Evolutionary conservation across 1,140 invertebrate genomes (phyloP).

Genomic region (Venturia canescens): DNA sequence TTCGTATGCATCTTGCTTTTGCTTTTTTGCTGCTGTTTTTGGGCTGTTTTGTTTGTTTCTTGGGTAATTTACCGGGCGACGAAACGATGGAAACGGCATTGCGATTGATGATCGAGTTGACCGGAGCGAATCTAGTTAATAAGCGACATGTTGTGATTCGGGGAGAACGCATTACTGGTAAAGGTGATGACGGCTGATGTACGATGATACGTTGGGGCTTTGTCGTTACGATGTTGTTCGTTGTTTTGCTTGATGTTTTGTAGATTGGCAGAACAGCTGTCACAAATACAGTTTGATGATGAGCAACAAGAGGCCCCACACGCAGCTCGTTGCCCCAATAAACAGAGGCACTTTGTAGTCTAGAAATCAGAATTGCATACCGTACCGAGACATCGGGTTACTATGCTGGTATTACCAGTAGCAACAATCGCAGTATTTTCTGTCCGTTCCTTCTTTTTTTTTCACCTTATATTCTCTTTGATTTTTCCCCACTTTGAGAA

Average conservation of each 20-base stretch:
- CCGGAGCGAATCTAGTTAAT: constrained; percentile 75
- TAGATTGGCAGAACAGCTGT: constrained; percentile 74
- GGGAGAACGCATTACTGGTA: constrained; percentile 75
- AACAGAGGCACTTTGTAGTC: constrained; percentile 83
- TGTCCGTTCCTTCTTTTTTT: constrained; percentile 4
- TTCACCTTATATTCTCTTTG: neutral
- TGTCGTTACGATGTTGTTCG: constrained; percentile 71
- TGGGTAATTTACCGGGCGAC: constrained; percentile 69
- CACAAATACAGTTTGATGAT: constrained; percentile 85
- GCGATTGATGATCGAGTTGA: constrained; percentile 72
- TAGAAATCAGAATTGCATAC: constrained; percentile 79
- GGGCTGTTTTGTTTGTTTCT: constrained; percentile 29
- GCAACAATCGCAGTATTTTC: constrained; percentile 49
- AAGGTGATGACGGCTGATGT: constrained; percentile 73
- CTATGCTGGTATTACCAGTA: constrained; percentile 55
- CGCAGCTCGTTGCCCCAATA: constrained; percentile 84
- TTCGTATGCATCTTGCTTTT: constrained; percentile 2
- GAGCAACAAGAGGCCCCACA: constrained; percentile 83
- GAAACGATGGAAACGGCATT: constrained; percentile 69
- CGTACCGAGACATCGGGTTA: constrained; percentile 68
- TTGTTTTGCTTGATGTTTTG: constrained; percentile 68
- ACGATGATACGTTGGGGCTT: constrained; percentile 75
- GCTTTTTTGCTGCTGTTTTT: neutral
- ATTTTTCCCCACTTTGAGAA: neutral
- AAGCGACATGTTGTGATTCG: constrained; percentile 75